Evolutionary conservation across 92 coral and sea anemone species (phyloP), one percentile per base, ranked within the genome.

Genomic region (Epizoanthus ramosus): DNA sequence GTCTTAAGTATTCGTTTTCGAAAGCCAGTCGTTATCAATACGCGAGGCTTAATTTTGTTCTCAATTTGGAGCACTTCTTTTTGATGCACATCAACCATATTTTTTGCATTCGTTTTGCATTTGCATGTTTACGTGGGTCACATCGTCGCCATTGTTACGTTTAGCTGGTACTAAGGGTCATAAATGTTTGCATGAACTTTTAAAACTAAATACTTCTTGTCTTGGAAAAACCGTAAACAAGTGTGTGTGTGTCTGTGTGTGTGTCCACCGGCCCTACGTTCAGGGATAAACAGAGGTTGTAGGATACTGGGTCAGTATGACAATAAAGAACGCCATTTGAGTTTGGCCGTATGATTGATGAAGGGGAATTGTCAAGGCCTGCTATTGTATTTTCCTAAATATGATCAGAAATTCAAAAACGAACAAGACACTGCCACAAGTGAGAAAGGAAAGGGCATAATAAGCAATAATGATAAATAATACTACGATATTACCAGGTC

Each of bases 101-200:
- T 72, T 68, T 77, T 77, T 77, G 57, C 82, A 77, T 77, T 77
- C 82, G 71, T 77, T 47, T 77, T 77, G 35, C 52, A 45, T 41
- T 61, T 61, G 71, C 82, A 77, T 77, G 71, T 77, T 77, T 77
- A 77, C 71, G 70, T 77, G 71, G 71, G 59, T 39, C 22, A 43
- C 66, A 24, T 76, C 24, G 57, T 76, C 61, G 54, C 68, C 22
- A 60, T 76, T 52, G 82, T 61, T 19, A 43, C 82, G 31, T 37
- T 57, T 77, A 18, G 18, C 35, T 57, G 23, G 57, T 71, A 28
- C 39, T 57, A 77, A 60, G 69, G 69, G 50, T 60, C 70, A 18
- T 59, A 59, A 18, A 59, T 37, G 18, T 59, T 77, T 35, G 71
- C 31, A 28, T 60, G 54, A 59, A 59, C 57, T 21, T 47, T 61